Percentiles rank a stretch among this genome's conserved stretches.
Conservation (phyloP, 35 echinoderm and acorn worm genomes). For the Eucidaris tribuloides region DNA sequence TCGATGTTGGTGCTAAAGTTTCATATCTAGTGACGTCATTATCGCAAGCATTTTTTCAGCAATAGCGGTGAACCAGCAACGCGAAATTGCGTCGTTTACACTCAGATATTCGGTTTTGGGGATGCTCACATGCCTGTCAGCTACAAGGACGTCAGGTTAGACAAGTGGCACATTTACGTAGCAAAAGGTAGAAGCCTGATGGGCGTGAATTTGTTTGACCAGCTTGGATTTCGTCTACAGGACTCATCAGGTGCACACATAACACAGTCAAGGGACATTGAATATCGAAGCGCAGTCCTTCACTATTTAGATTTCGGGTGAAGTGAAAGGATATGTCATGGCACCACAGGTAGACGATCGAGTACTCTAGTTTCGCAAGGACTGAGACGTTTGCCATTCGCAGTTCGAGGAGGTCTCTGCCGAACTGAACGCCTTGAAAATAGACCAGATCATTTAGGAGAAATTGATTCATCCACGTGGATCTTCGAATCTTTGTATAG, state of each 20-base stretch:
- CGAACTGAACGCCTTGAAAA: background rate
- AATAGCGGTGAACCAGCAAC: too few relatives aligned
- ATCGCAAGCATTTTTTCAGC: too few relatives aligned
- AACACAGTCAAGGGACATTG: background rate
- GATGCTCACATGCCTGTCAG: background rate
- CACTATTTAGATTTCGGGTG: background rate
- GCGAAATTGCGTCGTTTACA: too few relatives aligned
- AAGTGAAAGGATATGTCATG: background rate
- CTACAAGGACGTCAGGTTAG: background rate
- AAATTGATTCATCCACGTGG: background rate
- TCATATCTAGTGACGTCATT: too few relatives aligned
- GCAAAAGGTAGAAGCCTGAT: slow-evolving; percentile 5
- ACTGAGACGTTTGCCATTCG: slow-evolving; percentile 1
- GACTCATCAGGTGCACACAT: background rate
- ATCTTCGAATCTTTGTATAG: slow-evolving; percentile 6
- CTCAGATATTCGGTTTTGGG: too few relatives aligned
- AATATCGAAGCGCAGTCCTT: background rate
- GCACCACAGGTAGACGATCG: background rate
- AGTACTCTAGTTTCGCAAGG: background rate
- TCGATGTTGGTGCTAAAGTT: too few relatives aligned
- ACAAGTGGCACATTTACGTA: background rate
- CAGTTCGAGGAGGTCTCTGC: slow-evolving; percentile 13
- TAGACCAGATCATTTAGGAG: background rate
- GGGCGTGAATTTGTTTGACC: slow-evolving; percentile 25
- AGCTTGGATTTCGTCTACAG: background rate